Evolutionary conservation across 2,797 vertebrate genomes (phyloP).

Genomic region (Galago senegalensis): DNA sequence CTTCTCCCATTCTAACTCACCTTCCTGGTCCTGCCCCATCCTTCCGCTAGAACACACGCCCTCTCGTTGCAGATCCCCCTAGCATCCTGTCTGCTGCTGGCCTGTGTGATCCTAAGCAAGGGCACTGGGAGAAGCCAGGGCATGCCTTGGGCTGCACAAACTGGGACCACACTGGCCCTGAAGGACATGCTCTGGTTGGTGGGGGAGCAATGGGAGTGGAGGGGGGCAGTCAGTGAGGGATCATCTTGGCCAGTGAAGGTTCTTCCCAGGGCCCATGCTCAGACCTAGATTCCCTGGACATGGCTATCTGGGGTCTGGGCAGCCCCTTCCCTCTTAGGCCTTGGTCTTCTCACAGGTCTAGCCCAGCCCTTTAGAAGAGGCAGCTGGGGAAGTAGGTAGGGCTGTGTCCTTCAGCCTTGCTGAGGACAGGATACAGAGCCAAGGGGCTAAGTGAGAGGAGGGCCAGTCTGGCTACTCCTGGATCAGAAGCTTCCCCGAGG

Average conservation of each 20-base stretch:
- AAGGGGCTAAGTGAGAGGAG: not conserved
- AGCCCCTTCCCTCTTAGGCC: not conserved
- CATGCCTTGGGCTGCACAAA: not conserved
- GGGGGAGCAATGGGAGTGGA: not conserved
- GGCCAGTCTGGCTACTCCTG: not conserved
- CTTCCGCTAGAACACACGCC: not conserved
- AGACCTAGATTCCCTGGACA: not conserved
- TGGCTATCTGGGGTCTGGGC: not conserved
- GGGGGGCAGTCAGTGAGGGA: not conserved
- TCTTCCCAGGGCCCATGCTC: not conserved
- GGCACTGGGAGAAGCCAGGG: not conserved
- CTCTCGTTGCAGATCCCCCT: not conserved
- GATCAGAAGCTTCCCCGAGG: not conserved
- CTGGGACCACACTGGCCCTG: not conserved
- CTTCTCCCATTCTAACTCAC: not conserved
- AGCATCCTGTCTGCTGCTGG: not conserved
- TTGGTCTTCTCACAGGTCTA: not conserved
- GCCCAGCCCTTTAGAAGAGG: not conserved
- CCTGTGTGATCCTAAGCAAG: not conserved
- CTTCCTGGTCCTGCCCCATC: not conserved
- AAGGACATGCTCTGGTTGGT: not conserved
- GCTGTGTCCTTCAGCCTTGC: not conserved
- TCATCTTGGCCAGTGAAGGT: not conserved
- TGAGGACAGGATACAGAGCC: not conserved
- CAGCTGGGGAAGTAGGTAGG: not conserved